Evolutionary conservation across 2,888 invertebrate genomes (phyloP).

Genomic region (Eurytoma adleriae): DNA sequence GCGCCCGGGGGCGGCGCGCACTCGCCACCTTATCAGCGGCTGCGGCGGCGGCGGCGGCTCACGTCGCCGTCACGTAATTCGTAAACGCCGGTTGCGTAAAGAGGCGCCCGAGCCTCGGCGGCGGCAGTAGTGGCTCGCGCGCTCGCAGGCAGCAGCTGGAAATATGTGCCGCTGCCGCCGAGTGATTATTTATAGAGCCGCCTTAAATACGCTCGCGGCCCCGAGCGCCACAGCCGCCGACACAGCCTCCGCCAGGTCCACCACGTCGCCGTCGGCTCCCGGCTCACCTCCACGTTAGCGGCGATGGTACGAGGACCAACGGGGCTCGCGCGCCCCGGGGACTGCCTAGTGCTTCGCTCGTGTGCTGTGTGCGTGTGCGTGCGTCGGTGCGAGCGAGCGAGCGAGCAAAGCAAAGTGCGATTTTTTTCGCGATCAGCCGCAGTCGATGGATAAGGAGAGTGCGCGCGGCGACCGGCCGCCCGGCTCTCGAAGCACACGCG

Average conservation of each 20-base stretch:
- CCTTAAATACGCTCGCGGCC: slow-evolving; percentile 32
- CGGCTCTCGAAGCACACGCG: background rate
- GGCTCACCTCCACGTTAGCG: background rate
- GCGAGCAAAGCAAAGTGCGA: too few relatives aligned
- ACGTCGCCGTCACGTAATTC: slow-evolving; percentile 41
- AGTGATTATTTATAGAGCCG: slow-evolving; percentile 56
- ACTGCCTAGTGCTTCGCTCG: background rate
- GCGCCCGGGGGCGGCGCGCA: background rate
- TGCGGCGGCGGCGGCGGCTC: background rate
- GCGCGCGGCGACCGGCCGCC: background rate
- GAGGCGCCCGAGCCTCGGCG: background rate
- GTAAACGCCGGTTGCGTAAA: slow-evolving; percentile 43
- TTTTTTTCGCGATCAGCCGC: too few relatives aligned
- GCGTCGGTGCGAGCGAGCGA: background rate
- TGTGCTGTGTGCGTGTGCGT: background rate
- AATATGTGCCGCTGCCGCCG: slow-evolving; percentile 31
- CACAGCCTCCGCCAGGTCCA: background rate
- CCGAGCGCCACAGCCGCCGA: background rate
- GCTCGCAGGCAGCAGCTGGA: slow-evolving; percentile 27
- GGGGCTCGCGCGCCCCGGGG: background rate
- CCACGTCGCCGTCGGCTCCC: background rate
- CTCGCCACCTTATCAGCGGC: background rate
- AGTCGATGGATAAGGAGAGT: too few relatives aligned
- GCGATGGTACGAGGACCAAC: too few relatives aligned
- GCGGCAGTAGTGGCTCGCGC: slow-evolving; percentile 6